These are phyloP conservation scores for Agelastica alni DNA, from an alignment of 2,888 invertebrate genomes.

Conservation along the genomic window DNA sequence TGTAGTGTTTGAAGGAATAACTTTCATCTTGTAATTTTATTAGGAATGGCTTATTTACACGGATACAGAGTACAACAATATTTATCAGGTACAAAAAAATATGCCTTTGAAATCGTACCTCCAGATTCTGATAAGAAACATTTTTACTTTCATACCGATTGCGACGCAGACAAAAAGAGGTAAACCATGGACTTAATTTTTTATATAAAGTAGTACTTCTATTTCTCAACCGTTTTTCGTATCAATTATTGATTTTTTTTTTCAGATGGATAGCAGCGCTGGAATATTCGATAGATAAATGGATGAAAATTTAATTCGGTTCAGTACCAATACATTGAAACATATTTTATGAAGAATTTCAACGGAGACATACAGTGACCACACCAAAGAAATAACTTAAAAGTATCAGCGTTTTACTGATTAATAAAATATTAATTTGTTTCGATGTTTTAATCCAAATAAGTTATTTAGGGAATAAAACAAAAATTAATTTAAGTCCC, in stretches of 20 bases:
- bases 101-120: slow-evolving; percentile 89
- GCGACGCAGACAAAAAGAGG: slow-evolving; percentile 94
- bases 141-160: slow-evolving; percentile 91
- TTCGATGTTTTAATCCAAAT: too few species aligned
- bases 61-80: slow-evolving; percentile 90
- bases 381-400: slow-evolving; percentile 10
- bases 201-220: background rate
- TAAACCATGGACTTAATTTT: slow-evolving; percentile 50
- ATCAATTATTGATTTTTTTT: slow-evolving; percentile 38
- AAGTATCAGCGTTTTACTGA: slow-evolving; percentile 9
- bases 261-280: slow-evolving; percentile 90
- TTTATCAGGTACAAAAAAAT: slow-evolving; percentile 84
- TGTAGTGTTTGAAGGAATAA: background rate
- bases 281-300: slow-evolving; percentile 93
- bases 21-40: slow-evolving; percentile 31
- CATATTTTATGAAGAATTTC: slow-evolving; percentile 17
- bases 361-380: slow-evolving; percentile 13
- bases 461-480: too few species aligned
- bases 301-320: slow-evolving; percentile 75
- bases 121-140: slow-evolving; percentile 84
- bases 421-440: slow-evolving; percentile 19
- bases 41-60: slow-evolving; percentile 91
- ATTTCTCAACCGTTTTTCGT: background rate
- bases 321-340: background rate
- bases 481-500: too few species aligned